Evolutionary conservation across 2,113 vertebrate species (phyloP).

Genomic region (Notiomystis cincta): DNA sequence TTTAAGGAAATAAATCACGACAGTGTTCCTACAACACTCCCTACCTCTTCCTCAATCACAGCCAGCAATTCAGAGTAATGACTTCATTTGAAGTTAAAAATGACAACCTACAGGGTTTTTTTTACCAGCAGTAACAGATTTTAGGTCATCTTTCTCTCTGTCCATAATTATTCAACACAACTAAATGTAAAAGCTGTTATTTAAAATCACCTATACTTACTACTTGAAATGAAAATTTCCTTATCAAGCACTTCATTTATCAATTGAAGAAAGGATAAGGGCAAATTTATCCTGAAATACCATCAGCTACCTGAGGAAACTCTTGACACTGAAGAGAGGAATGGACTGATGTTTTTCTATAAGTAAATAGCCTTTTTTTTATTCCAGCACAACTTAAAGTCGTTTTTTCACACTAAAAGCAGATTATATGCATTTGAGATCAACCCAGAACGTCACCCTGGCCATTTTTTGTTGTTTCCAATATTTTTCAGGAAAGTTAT

Average conservation of each 20-base stretch:
- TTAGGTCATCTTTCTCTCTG: neutral
- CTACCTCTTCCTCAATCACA: neutral
- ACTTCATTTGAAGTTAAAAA: neutral
- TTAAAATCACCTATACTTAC: neutral
- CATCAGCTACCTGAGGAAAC: neutral
- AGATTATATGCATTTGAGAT: neutral
- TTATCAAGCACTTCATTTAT: neutral
- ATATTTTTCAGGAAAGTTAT: neutral
- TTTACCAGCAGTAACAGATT: neutral
- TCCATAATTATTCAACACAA: neutral
- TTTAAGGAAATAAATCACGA: neutral
- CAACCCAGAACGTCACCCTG: neutral
- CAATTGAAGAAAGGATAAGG: rapidly evolving
- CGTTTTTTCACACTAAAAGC: neutral
- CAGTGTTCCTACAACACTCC: neutral
- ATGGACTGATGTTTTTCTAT: neutral
- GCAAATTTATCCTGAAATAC: neutral
- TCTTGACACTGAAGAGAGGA: neutral
- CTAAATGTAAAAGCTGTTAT: neutral
- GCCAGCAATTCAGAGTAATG: neutral
- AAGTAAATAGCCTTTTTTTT: neutral
- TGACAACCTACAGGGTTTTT: rapidly evolving
- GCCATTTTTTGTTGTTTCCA: neutral
- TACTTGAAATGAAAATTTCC: neutral
- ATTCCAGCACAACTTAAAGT: neutral